phyloP scores from a whole-genome alignment of 1,140 invertebrate genomes.

The Antheraea pernyi region DNA sequence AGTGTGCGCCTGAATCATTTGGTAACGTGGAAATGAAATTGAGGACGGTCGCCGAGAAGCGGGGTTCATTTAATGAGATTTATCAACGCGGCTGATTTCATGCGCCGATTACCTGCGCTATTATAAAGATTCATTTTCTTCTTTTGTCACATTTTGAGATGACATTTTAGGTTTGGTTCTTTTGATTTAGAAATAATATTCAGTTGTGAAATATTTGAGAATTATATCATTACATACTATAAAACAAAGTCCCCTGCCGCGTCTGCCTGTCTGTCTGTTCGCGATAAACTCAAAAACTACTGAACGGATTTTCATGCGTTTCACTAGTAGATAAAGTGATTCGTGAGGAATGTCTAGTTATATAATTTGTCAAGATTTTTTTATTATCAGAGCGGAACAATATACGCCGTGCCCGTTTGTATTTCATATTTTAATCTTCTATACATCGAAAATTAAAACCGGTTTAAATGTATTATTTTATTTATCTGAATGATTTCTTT shows the following conservation, averaged over 20 bases:
- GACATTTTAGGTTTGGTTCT: not conserved
- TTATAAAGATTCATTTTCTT: constrained; percentile 47
- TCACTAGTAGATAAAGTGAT: too few relatives aligned
- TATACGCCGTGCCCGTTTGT: too few relatives aligned
- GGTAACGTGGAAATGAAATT: constrained; percentile 48
- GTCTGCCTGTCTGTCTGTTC: too few relatives aligned
- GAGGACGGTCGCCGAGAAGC: constrained; percentile 39
- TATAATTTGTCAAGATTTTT: too few relatives aligned
- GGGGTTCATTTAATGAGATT: constrained; percentile 59
- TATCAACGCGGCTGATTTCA: constrained; percentile 47
- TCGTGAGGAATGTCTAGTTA: too few relatives aligned
- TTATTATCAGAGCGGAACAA: too few relatives aligned
- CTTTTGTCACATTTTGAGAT: constrained; percentile 23
- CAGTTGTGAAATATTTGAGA: not conserved
- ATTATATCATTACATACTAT: not conserved
- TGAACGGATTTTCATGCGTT: too few relatives aligned
- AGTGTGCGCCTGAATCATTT: constrained; percentile 54
- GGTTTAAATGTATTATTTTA: too few relatives aligned
- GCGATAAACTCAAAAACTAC: too few relatives aligned
- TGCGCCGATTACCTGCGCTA: constrained; percentile 39
- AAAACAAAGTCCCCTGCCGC: too few relatives aligned
- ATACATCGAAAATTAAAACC: not conserved
- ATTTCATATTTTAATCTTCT: not conserved
- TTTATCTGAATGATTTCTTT: too few relatives aligned
- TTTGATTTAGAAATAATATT: not conserved